Evolutionary conservation across 37 sponge, comb jelly and placozoan species (phyloP), one percentile per base, ranked within the genome.

Genomic region (Axinella damicornis): DNA sequence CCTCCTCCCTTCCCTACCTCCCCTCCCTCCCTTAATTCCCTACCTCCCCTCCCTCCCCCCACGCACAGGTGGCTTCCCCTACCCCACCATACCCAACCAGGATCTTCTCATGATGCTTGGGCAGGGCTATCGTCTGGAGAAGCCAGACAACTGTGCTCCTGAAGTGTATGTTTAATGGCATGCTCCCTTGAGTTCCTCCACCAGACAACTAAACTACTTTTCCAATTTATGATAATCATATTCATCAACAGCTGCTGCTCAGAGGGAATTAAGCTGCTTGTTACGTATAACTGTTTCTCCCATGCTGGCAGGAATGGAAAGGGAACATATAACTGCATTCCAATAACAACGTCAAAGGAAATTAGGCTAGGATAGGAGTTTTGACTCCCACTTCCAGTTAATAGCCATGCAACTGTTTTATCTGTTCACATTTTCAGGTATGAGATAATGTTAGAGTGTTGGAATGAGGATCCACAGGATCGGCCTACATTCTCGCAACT

Each of bases 121-220:
- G 73, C 38, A 41, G 33, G 92, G 92, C 18, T 79, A 87, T 33
- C 41, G 92, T 33, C 54, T 92, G 20, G 84, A 83, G 31, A 83
- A 87, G 53, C 92, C 92, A 59, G 84, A 87, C 34, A 92, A 87
- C 69, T 92, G 92, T 30, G 69, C 88, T 22, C 27, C 77, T 21
- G 85, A 87, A 73, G 74, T 92, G 92, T 92, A 40, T 78, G 93
- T 70, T 25, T 27, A 46, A n/a, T n/a, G n/a, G n/a, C n/a, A n/a
- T n/a, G n/a, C n/a, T n/a, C n/a, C n/a, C n/a, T n/a, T n/a, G n/a
- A n/a, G n/a, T n/a, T n/a, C n/a, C n/a, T n/a, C n/a, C n/a, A n/a
- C n/a, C n/a, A n/a, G n/a, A n/a, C n/a, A n/a, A n/a, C n/a, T n/a
- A n/a, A n/a, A n/a, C n/a, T n/a, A n/a, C n/a, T n/a, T n/a, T n/a